Evolutionary conservation across 2,113 vertebrate species (phyloP), one percentile per base, ranked within the genome.

Genomic region (Pygoscelis antarcticus): DNA sequence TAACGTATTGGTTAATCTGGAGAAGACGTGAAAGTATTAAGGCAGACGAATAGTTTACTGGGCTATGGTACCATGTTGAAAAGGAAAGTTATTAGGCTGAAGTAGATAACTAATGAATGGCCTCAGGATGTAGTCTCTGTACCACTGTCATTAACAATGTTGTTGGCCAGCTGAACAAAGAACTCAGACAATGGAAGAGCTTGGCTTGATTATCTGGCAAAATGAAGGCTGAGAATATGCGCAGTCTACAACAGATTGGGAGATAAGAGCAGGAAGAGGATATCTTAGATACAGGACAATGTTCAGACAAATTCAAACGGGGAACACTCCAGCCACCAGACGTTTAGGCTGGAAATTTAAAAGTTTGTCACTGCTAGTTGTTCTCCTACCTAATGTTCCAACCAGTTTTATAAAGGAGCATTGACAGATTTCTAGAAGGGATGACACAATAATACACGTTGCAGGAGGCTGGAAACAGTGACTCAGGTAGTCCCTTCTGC

Each of bases 361-460:
- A 72, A 81, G 44, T 47, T 16, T 57, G 40, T 46, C 71, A 64
- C n/a, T 0, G 0, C 18, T 54, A 11, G 25, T 40, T 54, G 26
- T n/a, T 94, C 55, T 83, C 86, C 62, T 76, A 64, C 25, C 14
- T 52, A 54, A 79, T 44, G 47, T 76, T 89, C 62, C 60, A 83
- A 64, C 44, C 30, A 47, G 19, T 36, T 66, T 61, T 47, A 54
- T 54, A 60, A 79, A 65, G 68, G 51, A 61, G 10, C 6, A 5
- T 3, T 69, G 68, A 57, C n/a, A 72, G 66, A 58, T 91, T 89
- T 91, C 81, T 91, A 68, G 81, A 91, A 64, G 40, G 84, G 34
- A 16, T 54, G 34, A 52, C 46, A 68, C 0, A 5, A 62, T 22
- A 62, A 38, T 32, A 27, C 2, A 2, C 0, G 0, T 23, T 62